Evolutionary conservation across 2,113 vertebrate genomes (phyloP), one percentile per base, ranked within the genome.

Genomic region (zebrafish (Danio rerio)): DNA sequence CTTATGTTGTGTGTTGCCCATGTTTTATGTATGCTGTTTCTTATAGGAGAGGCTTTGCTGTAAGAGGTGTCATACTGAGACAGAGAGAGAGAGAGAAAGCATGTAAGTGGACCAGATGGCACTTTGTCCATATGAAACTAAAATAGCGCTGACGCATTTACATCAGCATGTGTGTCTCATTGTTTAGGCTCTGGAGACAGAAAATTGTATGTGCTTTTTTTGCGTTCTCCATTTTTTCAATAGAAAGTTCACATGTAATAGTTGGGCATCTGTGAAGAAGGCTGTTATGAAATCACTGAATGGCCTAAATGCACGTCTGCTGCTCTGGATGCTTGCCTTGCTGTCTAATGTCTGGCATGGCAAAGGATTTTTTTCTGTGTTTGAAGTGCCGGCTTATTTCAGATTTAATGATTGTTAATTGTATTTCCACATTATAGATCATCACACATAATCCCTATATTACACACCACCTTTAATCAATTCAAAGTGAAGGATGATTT

Each of bases 1-100:
- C 62, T 20, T 13, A 20, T 18, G 52, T 49, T 76, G 11, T 21
- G 20, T 59, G 13, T 49, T 55, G 56, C 18, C 50, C 45, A 66
- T 83, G 61, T 73, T 83, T 78, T 61, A 81, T 72, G 58, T 11
- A 84, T 78, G 81, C 58, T 63, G 31, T 58, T 69, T 80, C 76
- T 84, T 72, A 15, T 74, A 53, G 52, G 56, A 47, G 13, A 58
- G 47, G 53, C 72, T 8, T 12, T 20, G 72, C 16, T 59, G 42
- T 59, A 3, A 13, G 42, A 59, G 20, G 13, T 69, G 66, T 49
- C 20, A 72, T 47, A 69, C 16, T 31, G 62, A 50, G 72, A 56
- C 18, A 49, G 10, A 20, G 55, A 11, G 20, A 71, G 20, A 71
- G 15, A 80, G 62, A 43, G 63, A 42, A 20, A 45, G 42, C 42